phyloP scores from a whole-genome alignment of 2,888 invertebrate species.

The Xanthorhoe spadicearia region DNA sequence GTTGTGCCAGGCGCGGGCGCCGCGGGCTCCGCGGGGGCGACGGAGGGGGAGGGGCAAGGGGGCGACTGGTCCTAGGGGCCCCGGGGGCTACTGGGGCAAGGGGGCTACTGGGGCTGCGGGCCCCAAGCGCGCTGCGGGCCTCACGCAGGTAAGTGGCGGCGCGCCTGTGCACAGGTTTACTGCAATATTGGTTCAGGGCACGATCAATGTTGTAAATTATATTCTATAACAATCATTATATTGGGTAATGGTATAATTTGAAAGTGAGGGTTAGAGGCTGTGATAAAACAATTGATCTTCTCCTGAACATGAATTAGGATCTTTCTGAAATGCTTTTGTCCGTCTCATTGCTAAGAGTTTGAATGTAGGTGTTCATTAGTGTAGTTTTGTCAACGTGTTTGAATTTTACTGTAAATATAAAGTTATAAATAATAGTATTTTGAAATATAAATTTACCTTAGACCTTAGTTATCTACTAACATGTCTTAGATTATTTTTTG shows the following conservation, averaged over 20 bases:
- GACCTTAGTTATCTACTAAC: not conserved
- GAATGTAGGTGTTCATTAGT: not conserved
- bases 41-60: slow-evolving; percentile 21
- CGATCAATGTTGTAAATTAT: not conserved
- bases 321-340: slow-evolving; percentile 17
- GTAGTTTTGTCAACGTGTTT: not conserved
- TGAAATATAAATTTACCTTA: not conserved
- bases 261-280: not conserved
- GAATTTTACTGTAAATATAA: slow-evolving; percentile 2
- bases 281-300: not conserved
- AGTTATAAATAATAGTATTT: not conserved
- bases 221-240: not conserved
- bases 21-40: slow-evolving; percentile 30
- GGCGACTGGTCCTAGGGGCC: slow-evolving; percentile 28
- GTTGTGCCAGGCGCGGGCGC: slow-evolving; percentile 46
- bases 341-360: slow-evolving; percentile 20
- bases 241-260: not conserved
- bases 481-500: not conserved
- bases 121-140: slow-evolving; percentile 17
- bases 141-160: slow-evolving; percentile 26
- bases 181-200: not conserved
- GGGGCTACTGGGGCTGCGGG: slow-evolving; percentile 14
- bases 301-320: not conserved
- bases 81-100: slow-evolving; percentile 34
- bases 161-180: slow-evolving; percentile 23